Evolutionary conservation across 2,797 vertebrate species (phyloP).

Genomic region (Pangasius mekongensis): DNA sequence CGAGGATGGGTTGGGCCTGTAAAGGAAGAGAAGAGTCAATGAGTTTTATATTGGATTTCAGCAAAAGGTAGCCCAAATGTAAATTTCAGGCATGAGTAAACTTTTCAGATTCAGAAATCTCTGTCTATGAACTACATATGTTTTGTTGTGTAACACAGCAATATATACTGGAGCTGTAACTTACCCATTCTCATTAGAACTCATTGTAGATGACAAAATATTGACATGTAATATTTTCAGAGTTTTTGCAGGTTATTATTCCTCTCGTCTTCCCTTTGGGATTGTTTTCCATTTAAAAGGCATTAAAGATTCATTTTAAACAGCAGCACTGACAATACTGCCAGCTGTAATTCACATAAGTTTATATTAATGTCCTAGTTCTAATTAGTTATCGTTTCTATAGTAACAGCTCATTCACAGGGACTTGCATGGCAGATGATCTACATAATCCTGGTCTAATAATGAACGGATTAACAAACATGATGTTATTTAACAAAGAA

Average conservation of each 20-base stretch:
- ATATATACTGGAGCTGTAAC: not conserved
- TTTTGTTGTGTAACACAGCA: not conserved
- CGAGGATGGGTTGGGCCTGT: constrained; percentile 38
- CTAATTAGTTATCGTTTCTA: not conserved
- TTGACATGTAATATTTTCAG: not conserved
- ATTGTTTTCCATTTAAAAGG: not conserved
- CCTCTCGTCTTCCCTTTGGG: not conserved
- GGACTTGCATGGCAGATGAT: no score
- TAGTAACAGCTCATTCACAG: not conserved
- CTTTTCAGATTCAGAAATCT: not conserved
- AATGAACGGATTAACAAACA: not conserved
- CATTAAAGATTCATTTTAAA: not conserved
- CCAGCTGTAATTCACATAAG: not conserved
- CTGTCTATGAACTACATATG: not conserved
- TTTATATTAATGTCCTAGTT: not conserved
- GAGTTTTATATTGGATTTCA: not conserved
- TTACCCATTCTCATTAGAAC: not conserved
- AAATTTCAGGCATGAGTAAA: not conserved
- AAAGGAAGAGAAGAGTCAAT: not conserved
- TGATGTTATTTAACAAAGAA: not conserved
- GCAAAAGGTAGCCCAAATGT: not conserved
- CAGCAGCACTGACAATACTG: not conserved
- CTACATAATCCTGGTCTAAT: not conserved
- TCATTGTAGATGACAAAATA: not conserved
- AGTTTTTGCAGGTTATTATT: not conserved